Conservation (phyloP, 2,888 invertebrate species). For the Willowsia nigromaculata region DNA sequence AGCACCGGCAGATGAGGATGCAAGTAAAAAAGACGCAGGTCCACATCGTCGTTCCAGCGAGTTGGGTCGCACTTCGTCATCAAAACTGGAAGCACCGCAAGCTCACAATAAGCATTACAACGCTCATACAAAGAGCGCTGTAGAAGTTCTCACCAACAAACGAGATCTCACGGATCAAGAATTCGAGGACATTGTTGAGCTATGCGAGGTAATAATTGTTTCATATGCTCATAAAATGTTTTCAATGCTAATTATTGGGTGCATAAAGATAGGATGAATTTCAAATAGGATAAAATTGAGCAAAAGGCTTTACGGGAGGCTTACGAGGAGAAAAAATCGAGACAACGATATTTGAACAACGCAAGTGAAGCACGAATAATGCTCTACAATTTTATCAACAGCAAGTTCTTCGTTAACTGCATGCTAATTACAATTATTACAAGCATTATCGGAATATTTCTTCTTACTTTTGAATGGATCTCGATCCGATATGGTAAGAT, state of each 20-base stretch:
- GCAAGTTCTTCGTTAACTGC: constrained; percentile 71
- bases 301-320: constrained; percentile 72
- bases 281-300: constrained; percentile 73
- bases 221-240: too few relatives aligned
- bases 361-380: constrained; percentile 72
- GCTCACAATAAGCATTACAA: neutral
- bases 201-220: constrained; percentile 73
- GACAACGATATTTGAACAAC: constrained; percentile 75
- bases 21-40: neutral
- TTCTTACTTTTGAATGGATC: constrained; percentile 75
- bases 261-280: neutral
- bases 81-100: neutral
- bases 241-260: too few relatives aligned
- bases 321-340: constrained; percentile 69
- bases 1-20: neutral
- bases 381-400: constrained; percentile 76
- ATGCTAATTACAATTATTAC: constrained; percentile 75
- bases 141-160: constrained; percentile 58
- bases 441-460: constrained; percentile 75
- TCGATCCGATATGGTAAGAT: constrained; percentile 70
- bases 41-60: neutral
- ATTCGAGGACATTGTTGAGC: constrained; percentile 74
- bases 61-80: neutral
- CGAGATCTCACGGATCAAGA: constrained; percentile 73
- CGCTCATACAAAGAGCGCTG: constrained; percentile 27